phyloP scores from a whole-genome alignment of 2,113 vertebrate species.

The Nesospiza acunhae region DNA sequence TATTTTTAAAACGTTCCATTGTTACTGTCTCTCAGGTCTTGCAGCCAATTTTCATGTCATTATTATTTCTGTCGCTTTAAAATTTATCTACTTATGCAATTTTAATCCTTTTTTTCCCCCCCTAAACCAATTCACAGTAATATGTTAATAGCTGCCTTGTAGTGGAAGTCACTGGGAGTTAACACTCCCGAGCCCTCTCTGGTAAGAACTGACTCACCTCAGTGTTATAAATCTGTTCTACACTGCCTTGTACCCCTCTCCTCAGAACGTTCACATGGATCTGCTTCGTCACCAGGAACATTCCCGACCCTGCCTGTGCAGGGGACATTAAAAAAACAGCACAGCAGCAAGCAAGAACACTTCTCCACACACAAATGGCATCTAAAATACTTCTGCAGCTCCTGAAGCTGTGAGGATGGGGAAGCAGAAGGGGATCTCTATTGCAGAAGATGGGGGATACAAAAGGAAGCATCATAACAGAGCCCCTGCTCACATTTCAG shows the following conservation, averaged over 20 bases:
- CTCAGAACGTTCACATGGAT: background rate
- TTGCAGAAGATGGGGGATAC: background rate
- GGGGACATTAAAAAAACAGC: background rate
- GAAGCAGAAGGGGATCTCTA: background rate
- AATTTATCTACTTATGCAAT: conserved; percentile 43
- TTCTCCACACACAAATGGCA: background rate
- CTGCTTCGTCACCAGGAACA: background rate
- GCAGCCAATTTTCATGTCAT: conserved; percentile 14
- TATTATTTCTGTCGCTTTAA: conserved; percentile 41
- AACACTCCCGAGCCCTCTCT: background rate
- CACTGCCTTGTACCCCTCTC: background rate
- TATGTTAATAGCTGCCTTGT: conserved; percentile 31
- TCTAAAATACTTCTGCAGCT: background rate
- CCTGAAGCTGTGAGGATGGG: background rate
- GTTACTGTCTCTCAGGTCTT: background rate
- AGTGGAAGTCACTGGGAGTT: background rate
- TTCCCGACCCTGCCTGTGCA: background rate
- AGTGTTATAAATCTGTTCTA: background rate
- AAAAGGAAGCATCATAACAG: background rate
- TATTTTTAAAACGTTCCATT: background rate
- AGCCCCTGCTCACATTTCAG: background rate
- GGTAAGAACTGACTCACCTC: background rate
- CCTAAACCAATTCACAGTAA: background rate
- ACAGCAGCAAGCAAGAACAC: background rate
- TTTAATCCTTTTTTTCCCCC: background rate